Evolutionary conservation across 2,113 vertebrate species (phyloP).

Genomic region (Machaerirhynchus nigripectus): DNA sequence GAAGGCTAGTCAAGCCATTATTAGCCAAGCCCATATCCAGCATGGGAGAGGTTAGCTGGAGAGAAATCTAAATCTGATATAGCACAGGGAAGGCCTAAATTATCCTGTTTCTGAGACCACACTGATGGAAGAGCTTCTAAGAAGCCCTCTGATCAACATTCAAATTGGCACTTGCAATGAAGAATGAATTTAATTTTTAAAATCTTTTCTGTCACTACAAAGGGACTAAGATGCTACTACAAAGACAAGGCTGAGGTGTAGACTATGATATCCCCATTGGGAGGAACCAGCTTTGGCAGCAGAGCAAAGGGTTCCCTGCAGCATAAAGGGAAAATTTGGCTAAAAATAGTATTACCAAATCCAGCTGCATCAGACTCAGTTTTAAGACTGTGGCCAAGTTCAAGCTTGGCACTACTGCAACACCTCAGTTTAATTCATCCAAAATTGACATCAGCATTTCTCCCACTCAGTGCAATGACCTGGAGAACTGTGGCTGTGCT

Average conservation of each 20-base stretch:
- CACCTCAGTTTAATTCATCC: background rate
- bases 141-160: background rate
- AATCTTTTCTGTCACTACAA: background rate
- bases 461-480: background rate
- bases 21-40: background rate
- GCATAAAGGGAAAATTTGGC: background rate
- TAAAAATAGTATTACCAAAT: background rate
- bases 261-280: rapidly evolving
- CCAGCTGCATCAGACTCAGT: background rate
- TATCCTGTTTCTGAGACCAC: background rate
- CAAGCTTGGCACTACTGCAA: background rate
- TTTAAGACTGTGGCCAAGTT: background rate
- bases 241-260: background rate
- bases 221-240: background rate
- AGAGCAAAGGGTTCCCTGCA: background rate
- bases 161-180: background rate
- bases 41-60: background rate
- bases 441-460: background rate
- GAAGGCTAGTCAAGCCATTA: background rate
- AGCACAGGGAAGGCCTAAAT: background rate
- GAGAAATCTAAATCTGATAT: background rate
- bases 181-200: background rate
- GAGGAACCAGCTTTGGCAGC: background rate
- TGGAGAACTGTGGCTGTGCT: background rate
- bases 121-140: background rate